These are phyloP conservation scores for Azemiops feae DNA, from an alignment of 2,113 vertebrate genomes.

Conservation along the genomic window DNA sequence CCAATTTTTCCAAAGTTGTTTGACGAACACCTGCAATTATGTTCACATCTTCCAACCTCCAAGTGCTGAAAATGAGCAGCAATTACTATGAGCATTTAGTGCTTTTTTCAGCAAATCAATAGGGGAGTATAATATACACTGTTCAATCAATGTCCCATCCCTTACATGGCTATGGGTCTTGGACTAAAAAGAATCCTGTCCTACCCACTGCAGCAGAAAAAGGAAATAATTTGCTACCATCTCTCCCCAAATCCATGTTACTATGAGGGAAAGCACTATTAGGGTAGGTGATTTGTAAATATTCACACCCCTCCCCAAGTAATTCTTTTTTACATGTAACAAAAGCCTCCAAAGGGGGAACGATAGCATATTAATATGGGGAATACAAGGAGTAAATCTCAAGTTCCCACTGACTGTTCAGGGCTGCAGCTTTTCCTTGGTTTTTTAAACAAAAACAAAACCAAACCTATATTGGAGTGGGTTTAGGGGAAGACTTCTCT, in stretches of 20 bases:
- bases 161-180: background rate
- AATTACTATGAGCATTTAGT: background rate
- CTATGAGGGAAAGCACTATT: background rate
- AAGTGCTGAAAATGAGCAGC: background rate
- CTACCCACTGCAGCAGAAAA: background rate
- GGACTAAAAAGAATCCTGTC: background rate
- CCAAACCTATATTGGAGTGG: background rate
- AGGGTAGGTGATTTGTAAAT: background rate
- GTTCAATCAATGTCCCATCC: background rate
- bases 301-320: background rate
- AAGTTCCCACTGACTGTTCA: background rate
- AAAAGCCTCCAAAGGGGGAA: background rate
- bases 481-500: background rate
- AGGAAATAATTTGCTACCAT: background rate
- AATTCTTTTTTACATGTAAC: background rate
- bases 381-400: background rate
- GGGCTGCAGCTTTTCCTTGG: background rate
- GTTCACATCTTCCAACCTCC: background rate
- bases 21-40: background rate
- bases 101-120: background rate
- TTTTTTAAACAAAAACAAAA: background rate
- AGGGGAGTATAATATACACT: background rate
- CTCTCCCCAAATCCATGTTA: background rate
- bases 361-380: background rate
- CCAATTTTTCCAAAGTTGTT: background rate